Conservation (phyloP, 2,888 invertebrate genomes). For the Creontiades dilutus region DNA sequence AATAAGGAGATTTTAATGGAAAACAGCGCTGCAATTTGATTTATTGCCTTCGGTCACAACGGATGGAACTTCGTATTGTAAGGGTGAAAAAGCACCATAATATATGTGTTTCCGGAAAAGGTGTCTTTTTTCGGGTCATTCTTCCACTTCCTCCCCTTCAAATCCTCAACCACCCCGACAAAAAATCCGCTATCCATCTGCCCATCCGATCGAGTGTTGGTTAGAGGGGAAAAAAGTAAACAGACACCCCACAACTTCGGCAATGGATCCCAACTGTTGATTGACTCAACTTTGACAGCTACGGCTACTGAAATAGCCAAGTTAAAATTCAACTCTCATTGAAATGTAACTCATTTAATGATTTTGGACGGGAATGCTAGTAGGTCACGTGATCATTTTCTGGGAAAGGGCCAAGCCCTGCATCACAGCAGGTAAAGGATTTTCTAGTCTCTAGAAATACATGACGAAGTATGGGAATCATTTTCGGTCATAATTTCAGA, state of each 20-base stretch:
- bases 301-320: not conserved
- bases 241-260: not conserved
- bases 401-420: too few species aligned
- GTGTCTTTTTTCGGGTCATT: slow-evolving; percentile 43
- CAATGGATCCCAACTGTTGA: not conserved
- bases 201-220: not conserved
- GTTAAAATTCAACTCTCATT: too few species aligned
- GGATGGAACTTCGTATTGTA: not conserved
- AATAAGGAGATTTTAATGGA: too few species aligned
- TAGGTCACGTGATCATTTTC: too few species aligned
- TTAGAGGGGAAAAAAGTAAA: not conserved
- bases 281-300: not conserved
- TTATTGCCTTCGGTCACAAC: not conserved
- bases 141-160: slow-evolving; percentile 42
- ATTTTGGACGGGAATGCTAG: too few species aligned
- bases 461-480: too few species aligned
- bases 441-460: too few species aligned
- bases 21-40: not conserved
- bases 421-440: too few species aligned
- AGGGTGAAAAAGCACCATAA: not conserved
- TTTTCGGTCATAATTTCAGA: too few species aligned
- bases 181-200: not conserved
- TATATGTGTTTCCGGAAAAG: slow-evolving; percentile 38
- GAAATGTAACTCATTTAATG: too few species aligned
- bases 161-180: not conserved